Evolutionary conservation across 2,888 invertebrate species (phyloP), one percentile per base, ranked within the genome.

Genomic region (Epinotia demarniana): DNA sequence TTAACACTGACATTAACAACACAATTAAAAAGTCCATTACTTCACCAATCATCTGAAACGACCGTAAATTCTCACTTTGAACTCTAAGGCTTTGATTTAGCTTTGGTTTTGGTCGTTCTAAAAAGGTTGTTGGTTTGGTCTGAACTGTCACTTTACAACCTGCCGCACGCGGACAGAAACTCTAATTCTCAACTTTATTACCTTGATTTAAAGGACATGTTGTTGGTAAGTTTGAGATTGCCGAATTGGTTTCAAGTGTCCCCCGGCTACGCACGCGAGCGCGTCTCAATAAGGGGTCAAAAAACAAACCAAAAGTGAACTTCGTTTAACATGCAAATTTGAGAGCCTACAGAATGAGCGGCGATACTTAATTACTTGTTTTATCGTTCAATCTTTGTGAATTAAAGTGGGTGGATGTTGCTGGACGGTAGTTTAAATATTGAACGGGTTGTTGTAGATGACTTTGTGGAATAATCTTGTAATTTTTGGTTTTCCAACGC

Each of bases 251-350:
- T 64, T 79, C 79, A 82, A 82, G 78, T 85, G 86, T 88, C 86
- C 87, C 81, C 83, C 85, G 89, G 90, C 90, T 81, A 89, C 85
- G 86, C 92, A 91, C 91, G 91, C 90, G 85, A 90, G 81, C 83
- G 88, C 89, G 90, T 92, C 93, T 93, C 90, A 92, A 92, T 92
- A 92, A 90, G 87, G 88, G 85, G 85, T 87, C 85, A 86, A 92
- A 91, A 53, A 93, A 93, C 89, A 90, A 94, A 90, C 85, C 85
- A 89, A 92, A 88, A 85, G 86, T 87, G 89, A 91, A 91, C 92
- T 93, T 94, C 93, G 94, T 93, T 94, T 94, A 94, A 94, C 93
- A 94, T 94, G 94, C 93, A 94, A 94, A 94, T 94, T 93, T 94
- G 92, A 94, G 89, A 94, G 91, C 89, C 88, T 92, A 94, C 93